Evolutionary conservation across 2,797 vertebrate genomes (phyloP).

Genomic region (Ctenochaetus hawaiiensis): DNA sequence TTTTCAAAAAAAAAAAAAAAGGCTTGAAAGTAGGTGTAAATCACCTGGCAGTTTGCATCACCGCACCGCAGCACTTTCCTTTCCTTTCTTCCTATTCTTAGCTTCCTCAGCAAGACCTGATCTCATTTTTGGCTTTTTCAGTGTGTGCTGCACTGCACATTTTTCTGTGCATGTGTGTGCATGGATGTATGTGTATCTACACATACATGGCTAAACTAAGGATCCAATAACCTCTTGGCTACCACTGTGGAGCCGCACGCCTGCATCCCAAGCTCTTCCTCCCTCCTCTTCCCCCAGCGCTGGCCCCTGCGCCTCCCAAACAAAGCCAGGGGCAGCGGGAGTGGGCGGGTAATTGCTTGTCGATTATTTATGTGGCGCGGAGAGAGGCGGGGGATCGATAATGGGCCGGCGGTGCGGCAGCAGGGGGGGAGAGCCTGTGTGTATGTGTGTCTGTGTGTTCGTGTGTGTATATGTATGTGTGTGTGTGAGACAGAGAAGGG

Average conservation of each 20-base stretch:
- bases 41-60: constrained; percentile 73
- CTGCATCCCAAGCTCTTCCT: constrained; percentile 65
- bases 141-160: constrained; percentile 32
- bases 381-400: constrained; percentile 90
- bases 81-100: constrained; percentile 11
- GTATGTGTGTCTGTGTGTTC: constrained; percentile 36
- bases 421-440: constrained; percentile 49
- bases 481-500: constrained; percentile 51
- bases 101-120: constrained; percentile 38
- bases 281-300: constrained; percentile 72
- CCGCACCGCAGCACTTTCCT: constrained; percentile 34
- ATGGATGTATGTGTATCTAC: constrained; percentile 51
- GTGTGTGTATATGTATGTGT: constrained; percentile 45
- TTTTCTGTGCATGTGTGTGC: constrained; percentile 13
- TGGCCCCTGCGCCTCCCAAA: constrained; percentile 85
- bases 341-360: constrained; percentile 91
- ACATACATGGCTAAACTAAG: constrained; percentile 68
- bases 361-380: constrained; percentile 90
- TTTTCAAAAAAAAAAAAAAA: constrained; percentile 16
- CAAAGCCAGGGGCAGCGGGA: constrained; percentile 87
- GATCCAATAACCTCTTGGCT: constrained; percentile 78
- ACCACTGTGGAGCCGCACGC: constrained; percentile 73
- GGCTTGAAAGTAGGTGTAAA: constrained; percentile 42
- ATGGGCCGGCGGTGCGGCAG: constrained; percentile 82
- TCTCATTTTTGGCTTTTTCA: constrained; percentile 52